Evolutionary conservation across 2,113 vertebrate species (phyloP).

Genomic region (Daubentonia madagascariensis): DNA sequence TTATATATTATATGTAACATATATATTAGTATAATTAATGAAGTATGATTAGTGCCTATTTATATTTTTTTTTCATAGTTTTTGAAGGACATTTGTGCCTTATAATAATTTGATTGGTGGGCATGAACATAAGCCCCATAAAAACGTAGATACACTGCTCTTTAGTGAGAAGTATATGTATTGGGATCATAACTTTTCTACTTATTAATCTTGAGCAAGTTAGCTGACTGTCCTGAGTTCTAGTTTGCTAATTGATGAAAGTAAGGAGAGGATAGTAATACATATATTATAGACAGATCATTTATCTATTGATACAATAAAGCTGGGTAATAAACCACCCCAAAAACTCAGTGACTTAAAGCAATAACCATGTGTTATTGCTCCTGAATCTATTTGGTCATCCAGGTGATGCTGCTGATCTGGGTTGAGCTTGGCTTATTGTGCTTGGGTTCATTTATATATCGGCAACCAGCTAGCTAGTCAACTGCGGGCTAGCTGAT

Average conservation of each 20-base stretch:
- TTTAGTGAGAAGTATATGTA: not conserved
- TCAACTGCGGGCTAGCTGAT: not conserved
- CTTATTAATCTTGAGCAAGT: not conserved
- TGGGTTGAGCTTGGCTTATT: not conserved
- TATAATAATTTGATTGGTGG: not conserved
- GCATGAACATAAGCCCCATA: not conserved
- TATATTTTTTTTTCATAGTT: not conserved
- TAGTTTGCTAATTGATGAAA: not conserved
- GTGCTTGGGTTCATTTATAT: not conserved
- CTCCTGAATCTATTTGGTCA: not conserved
- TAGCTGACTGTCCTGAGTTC: not conserved
- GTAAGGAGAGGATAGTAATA: not conserved
- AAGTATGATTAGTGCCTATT: not conserved
- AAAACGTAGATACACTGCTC: not conserved
- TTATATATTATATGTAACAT: not conserved
- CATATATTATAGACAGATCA: not conserved
- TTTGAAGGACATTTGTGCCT: not conserved
- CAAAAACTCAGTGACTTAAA: not conserved
- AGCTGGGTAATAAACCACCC: not conserved
- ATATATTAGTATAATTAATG: not conserved
- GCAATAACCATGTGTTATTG: not conserved
- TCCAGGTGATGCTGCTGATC: not conserved
- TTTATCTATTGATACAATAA: not conserved
- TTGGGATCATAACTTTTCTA: not conserved
- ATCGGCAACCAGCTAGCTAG: not conserved